Base-by-base conservation (phyloP, 2,797 vertebrate genomes). In the Enteromius paludinosus region DNA sequence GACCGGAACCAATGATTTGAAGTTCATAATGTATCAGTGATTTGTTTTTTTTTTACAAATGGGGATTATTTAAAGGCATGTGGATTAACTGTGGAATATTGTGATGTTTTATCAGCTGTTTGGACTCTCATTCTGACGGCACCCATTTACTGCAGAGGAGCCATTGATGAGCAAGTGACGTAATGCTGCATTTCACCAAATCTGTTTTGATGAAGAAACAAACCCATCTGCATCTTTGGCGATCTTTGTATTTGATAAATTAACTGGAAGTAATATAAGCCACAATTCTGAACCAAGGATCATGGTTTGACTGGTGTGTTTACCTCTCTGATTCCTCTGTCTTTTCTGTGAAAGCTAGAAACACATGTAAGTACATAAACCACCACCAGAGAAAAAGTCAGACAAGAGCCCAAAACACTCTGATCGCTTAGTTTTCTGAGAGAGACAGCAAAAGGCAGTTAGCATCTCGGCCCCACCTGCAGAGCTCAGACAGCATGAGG, bases 401-500 rank as follows among this genome's bases (percentile, higher is more conserved):
- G 6, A 8, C 0, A 7, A 79, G 5, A 41, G 6, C n/a, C 25
- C 41, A 47, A n/a, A 77, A 8, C 9, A 28, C 23, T 61, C n/a
- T 17, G 72, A 75, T 35, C 15, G 6, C 52, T 52, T 38, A 11
- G 17, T 59, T 61, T 62, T 59, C 35, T 14, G 71, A 5, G 56
- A 56, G 45, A 74, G 5, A 74, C 49, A 8, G 23, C 12, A 4
- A 54, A 59, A 49, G 3, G 20, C 52, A 17, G 71, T 56, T 78
- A 33, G 68, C 62, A 75, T 64, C 68, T 80, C 47, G 3, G 35
- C 61, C 69, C 30, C 65, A 75, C 85, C 62, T 83, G 72, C 35
- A 64, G 68, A 62, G 65, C 73, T 81, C 35, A 90, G 89, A 89
- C 85, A 87, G 91, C 92, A 90, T 90, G 90, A 90, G 91, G 92